A percentile compares a stretch with the other conserved stretches of the same genome.
Conservation (phyloP, 2,113 vertebrate genomes). For the Agapornis roseicollis region DNA sequence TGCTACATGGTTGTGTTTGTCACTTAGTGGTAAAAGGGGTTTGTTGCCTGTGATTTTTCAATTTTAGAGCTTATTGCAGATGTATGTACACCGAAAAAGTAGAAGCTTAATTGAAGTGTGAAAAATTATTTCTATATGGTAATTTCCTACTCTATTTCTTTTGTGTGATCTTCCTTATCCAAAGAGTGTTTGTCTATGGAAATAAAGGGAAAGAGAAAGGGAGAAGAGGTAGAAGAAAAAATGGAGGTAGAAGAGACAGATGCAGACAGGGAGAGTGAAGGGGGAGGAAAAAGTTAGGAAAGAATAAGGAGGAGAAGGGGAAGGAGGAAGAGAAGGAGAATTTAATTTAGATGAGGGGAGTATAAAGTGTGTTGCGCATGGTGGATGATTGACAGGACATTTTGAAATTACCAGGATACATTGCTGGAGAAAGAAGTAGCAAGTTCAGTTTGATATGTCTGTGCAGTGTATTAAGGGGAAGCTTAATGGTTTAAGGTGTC, state of each 20-base stretch:
- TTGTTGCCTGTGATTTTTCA: neutral
- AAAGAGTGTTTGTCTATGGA: neutral
- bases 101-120: neutral
- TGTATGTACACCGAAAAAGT: neutral
- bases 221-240: neutral
- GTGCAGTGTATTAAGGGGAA: neutral
- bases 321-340: neutral
- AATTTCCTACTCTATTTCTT: neutral
- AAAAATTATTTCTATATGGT: neutral
- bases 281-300: neutral
- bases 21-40: neutral
- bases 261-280: neutral
- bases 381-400: neutral
- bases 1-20: neutral
- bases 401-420: neutral
- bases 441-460: neutral
- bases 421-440: neutral
- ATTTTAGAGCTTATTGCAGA: neutral
- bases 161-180: neutral
- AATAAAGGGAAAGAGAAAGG: neutral
- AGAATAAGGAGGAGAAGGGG: neutral
- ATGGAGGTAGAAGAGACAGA: neutral
- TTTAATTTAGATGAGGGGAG: neutral
- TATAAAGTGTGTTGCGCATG: neutral
- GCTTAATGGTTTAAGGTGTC: neutral